Evolutionary conservation across 2,113 vertebrate species (phyloP).

Genomic region (Eurystomus gularis): DNA sequence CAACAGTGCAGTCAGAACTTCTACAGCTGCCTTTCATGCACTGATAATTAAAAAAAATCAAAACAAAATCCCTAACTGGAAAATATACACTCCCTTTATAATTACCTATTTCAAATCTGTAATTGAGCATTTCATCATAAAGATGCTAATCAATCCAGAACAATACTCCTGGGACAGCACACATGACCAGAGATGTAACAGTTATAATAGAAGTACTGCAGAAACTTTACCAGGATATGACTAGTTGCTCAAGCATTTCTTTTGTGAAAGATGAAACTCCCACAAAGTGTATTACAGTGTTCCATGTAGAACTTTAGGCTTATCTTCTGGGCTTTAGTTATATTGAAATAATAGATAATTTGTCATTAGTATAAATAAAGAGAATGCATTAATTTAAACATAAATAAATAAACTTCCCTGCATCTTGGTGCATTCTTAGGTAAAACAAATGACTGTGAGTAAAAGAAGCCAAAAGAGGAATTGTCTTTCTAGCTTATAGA

Average conservation of each 20-base stretch:
- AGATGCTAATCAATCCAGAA: conserved; percentile 46
- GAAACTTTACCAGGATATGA: neutral
- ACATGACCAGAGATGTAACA: neutral
- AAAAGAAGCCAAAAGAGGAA: neutral
- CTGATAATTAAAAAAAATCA: conserved; percentile 37
- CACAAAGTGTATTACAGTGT: neutral
- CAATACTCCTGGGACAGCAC: conserved; percentile 45
- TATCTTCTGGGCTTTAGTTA: neutral
- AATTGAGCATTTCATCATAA: conserved; percentile 59
- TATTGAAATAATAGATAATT: neutral
- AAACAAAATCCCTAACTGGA: conserved; percentile 53
- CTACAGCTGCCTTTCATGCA: conserved; percentile 51
- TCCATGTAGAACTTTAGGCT: neutral
- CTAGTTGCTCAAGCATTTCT: conserved; percentile 40
- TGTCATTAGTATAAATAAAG: neutral
- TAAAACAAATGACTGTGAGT: neutral
- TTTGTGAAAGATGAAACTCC: conserved; percentile 23
- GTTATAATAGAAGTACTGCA: conserved; percentile 12
- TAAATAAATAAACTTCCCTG: neutral
- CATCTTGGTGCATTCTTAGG: neutral
- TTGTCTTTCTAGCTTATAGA: neutral
- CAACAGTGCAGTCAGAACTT: conserved; percentile 5
- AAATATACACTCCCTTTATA: conserved; percentile 51
- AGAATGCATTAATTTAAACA: neutral
- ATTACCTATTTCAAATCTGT: conserved; percentile 61